Percentiles rank a stretch among this genome's conserved stretches.
These are phyloP conservation scores for Indicator maculatus DNA, from an alignment of 2,113 vertebrate genomes.

Conservation along the genomic window DNA sequence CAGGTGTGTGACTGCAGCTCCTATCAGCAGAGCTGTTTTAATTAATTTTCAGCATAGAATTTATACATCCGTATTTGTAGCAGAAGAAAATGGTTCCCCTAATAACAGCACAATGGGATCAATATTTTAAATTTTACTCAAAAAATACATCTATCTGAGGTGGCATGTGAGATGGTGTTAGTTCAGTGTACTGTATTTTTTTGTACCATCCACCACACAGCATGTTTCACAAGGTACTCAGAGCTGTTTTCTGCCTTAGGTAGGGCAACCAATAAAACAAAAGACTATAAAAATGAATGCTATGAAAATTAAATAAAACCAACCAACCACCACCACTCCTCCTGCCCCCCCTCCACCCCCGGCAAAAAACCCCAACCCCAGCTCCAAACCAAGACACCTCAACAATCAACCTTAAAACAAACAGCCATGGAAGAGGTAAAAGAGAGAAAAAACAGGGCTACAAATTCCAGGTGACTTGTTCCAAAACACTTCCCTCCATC, in stretches of 20 bases:
- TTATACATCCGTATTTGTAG: background rate
- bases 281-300: background rate
- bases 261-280: background rate
- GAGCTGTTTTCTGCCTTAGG: background rate
- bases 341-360: too few species aligned
- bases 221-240: background rate
- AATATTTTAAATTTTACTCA: background rate
- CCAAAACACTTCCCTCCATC: constrained; percentile 7
- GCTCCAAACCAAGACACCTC: too few species aligned
- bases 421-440: background rate
- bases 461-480: constrained; percentile 32
- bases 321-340: too few species aligned
- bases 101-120: background rate
- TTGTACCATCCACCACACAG: background rate
- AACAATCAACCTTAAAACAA: too few species aligned
- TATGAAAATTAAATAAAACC: background rate
- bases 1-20: background rate
- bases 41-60: background rate
- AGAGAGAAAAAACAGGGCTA: background rate
- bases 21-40: background rate
- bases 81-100: background rate
- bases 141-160: background rate
- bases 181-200: background rate
- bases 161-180: background rate
- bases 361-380: too few species aligned